Evolutionary conservation across 2,888 invertebrate genomes (phyloP).

Genomic region (Bembecia ichneumoniformis): DNA sequence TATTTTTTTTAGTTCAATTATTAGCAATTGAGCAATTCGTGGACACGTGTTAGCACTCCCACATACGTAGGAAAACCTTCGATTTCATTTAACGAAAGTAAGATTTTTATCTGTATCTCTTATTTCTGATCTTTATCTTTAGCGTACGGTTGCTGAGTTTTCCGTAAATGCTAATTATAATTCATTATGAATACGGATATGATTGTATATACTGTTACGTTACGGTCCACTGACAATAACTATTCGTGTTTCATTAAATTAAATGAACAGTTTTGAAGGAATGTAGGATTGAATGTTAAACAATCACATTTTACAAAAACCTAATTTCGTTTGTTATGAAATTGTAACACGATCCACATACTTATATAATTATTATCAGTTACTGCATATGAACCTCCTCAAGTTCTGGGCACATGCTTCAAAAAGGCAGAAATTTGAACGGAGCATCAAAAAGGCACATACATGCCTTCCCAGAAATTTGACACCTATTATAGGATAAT

Average conservation of each 20-base stretch:
- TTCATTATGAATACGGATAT: constrained; percentile 9
- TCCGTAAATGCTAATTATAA: constrained; percentile 18
- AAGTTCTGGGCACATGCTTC: no score
- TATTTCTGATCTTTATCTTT: constrained; percentile 27
- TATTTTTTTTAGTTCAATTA: constrained; percentile 10
- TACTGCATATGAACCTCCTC: background rate
- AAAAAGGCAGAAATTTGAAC: no score
- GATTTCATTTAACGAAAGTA: constrained; percentile 36
- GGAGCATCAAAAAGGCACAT: no score
- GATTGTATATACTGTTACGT: constrained; percentile 9
- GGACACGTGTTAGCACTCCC: constrained; percentile 15
- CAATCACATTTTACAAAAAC: background rate
- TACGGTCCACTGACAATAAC: background rate
- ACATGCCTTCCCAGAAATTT: no score
- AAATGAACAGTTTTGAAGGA: background rate
- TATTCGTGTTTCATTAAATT: background rate
- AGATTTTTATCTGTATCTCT: constrained; percentile 26
- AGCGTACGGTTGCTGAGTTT: constrained; percentile 11
- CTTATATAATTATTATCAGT: background rate
- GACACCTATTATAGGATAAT: no score
- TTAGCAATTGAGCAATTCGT: constrained; percentile 5
- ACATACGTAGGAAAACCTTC: constrained; percentile 30
- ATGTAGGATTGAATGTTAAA: background rate
- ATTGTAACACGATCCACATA: no score
- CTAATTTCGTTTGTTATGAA: no score